Percentiles rank a stretch among this genome's conserved stretches.
These are phyloP conservation scores for Thalassophryne amazonica DNA, from an alignment of 2,797 vertebrate species.

Conservation along the genomic window DNA sequence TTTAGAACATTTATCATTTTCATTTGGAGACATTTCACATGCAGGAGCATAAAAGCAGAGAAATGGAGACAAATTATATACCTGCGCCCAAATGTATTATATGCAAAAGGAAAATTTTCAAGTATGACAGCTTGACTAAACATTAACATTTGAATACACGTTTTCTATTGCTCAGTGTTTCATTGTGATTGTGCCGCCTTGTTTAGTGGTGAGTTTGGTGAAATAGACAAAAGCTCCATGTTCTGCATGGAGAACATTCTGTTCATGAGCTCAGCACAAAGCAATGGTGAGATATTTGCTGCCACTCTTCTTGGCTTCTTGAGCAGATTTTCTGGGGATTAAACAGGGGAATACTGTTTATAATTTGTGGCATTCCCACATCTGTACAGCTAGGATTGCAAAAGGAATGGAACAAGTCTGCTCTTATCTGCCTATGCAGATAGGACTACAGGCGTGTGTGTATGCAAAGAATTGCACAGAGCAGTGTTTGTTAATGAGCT, in stretches of 20 bases:
- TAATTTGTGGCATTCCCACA: constrained; percentile 54
- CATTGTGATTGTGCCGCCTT: constrained; percentile 50
- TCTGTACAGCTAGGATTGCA: constrained; percentile 55
- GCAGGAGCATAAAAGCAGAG: constrained; percentile 34
- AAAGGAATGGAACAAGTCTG: constrained; percentile 42
- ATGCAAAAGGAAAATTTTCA: constrained; percentile 53
- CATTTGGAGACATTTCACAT: constrained; percentile 26
- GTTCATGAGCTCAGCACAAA: constrained; percentile 62
- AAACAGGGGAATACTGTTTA: constrained; percentile 63
- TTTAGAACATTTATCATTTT: constrained; percentile 46
- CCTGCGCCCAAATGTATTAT: constrained; percentile 37
- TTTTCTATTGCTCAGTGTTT: constrained; percentile 48
- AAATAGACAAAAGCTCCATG: constrained; percentile 65
- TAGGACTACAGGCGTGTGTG: constrained; percentile 55
- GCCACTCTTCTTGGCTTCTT: constrained; percentile 51
- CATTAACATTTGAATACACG: constrained; percentile 74
- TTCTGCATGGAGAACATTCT: constrained; percentile 56
- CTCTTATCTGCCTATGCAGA: constrained; percentile 63
- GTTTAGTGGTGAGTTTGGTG: constrained; percentile 53
- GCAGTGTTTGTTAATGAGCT: constrained; percentile 61
- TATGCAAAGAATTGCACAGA: constrained; percentile 32
- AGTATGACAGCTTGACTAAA: constrained; percentile 54
- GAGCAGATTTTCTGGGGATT: constrained; percentile 72
- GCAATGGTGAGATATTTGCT: constrained; percentile 48
- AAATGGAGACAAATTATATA: constrained; percentile 47